phyloP scores from a whole-genome alignment of 2,113 vertebrate genomes.

The Pyrgilauda ruficollis region DNA sequence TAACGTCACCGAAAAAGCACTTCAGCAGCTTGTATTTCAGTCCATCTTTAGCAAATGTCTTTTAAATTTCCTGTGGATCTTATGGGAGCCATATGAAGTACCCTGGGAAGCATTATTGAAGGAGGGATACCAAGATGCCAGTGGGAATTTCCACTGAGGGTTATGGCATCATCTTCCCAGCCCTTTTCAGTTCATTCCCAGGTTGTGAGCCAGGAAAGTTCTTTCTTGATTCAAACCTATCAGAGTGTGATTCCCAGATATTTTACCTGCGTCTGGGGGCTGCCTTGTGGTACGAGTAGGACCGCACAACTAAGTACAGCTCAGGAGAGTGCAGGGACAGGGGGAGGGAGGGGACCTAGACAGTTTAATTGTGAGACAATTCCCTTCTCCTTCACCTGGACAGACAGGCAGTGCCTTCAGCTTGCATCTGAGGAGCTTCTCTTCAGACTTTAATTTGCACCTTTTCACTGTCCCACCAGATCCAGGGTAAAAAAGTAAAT shows the following conservation, averaged over 20 bases:
- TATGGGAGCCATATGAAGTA: background rate
- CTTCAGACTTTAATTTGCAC: background rate
- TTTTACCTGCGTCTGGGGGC: rapidly evolving
- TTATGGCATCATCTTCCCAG: background rate
- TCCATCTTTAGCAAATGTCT: background rate
- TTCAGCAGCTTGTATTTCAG: background rate
- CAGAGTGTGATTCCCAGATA: background rate
- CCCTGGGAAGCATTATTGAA: background rate
- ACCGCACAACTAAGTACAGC: background rate
- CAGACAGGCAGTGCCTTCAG: background rate
- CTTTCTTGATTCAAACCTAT: background rate
- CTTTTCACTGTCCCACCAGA: background rate
- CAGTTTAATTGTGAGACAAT: background rate
- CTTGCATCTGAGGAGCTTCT: background rate
- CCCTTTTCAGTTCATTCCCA: background rate
- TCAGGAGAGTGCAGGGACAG: background rate
- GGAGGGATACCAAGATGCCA: background rate
- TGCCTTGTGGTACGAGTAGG: background rate
- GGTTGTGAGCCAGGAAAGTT: background rate
- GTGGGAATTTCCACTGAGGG: background rate
- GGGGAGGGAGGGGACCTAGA: background rate
- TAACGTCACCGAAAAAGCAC: background rate
- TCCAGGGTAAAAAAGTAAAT: background rate
- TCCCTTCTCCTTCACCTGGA: background rate
- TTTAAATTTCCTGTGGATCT: background rate